phyloP scores from a whole-genome alignment of 2,797 vertebrate species.

The Thaleichthys pacificus region DNA sequence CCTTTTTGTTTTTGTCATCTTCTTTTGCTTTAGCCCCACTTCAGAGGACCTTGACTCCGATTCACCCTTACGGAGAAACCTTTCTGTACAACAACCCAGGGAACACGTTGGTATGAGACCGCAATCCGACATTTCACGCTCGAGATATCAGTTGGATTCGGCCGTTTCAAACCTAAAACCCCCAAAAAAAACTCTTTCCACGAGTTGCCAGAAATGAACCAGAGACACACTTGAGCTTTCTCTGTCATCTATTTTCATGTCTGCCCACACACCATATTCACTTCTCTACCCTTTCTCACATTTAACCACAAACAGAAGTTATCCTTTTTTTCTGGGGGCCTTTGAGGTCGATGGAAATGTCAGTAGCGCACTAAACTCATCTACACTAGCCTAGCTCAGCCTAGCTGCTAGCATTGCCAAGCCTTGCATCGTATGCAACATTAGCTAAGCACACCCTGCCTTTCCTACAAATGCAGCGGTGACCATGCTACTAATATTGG shows the following conservation, averaged over 20 bases:
- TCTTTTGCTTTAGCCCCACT: conserved; percentile 37
- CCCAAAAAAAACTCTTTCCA: no score
- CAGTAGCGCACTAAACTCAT: conserved; percentile 10
- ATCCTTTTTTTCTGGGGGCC: conserved; percentile 38
- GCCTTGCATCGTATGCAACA: background rate
- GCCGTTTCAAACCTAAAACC: no score
- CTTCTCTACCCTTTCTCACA: conserved; percentile 30
- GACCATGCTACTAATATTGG: background rate
- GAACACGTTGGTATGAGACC: conserved; percentile 61
- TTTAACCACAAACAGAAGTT: conserved; percentile 37
- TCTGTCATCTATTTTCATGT: conserved; percentile 23
- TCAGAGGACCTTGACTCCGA: conserved; percentile 66
- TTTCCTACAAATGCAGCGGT: conserved; percentile 45
- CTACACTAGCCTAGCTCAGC: background rate
- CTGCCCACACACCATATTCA: conserved; percentile 5
- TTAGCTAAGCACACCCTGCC: conserved; percentile 39
- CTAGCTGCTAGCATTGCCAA: conserved; percentile 50
- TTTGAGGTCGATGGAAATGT: conserved; percentile 71
- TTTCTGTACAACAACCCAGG: conserved; percentile 70
- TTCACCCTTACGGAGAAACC: conserved; percentile 82
- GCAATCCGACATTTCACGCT: no score
- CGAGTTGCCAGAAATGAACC: background rate
- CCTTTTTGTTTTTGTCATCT: background rate
- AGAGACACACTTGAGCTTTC: no score
- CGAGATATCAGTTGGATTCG: no score